phyloP scores from a whole-genome alignment of 2,797 vertebrate genomes.

The Sciurus vulgaris region DNA sequence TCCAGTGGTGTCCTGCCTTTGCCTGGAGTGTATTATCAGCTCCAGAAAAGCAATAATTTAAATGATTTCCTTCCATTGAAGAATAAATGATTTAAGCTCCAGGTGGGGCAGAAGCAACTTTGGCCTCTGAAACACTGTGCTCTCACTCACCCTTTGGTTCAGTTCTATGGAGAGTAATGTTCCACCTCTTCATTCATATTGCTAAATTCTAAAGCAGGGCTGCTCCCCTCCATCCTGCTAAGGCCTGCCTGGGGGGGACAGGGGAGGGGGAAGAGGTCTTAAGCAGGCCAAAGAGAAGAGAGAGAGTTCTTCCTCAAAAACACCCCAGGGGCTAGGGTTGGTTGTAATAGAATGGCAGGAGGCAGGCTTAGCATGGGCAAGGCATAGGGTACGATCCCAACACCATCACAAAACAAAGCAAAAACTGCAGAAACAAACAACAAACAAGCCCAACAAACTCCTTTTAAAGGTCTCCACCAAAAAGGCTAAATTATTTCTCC shows the following conservation, averaged over 20 bases:
- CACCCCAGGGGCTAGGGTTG: background rate
- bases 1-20: background rate
- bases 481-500: background rate
- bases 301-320: background rate
- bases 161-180: background rate
- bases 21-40: background rate
- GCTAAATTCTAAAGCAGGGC: background rate
- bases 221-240: background rate
- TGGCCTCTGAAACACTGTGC: background rate
- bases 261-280: background rate
- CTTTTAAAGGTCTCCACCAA: background rate
- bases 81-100: background rate
- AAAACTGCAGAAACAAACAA: background rate
- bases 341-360: background rate
- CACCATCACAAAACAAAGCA: background rate
- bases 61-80: constrained; percentile 28
- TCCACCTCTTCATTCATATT: background rate
- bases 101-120: background rate
- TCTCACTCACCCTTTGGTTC: constrained; percentile 4
- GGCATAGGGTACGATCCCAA: background rate
- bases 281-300: background rate
- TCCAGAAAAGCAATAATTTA: constrained; percentile 6
- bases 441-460: background rate
- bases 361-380: background rate
- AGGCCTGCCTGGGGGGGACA: background rate